Percentiles rank a stretch among this genome's conserved stretches.
phyloP scores from a whole-genome alignment of 2,113 vertebrate species.

The Tetrax tetrax region DNA sequence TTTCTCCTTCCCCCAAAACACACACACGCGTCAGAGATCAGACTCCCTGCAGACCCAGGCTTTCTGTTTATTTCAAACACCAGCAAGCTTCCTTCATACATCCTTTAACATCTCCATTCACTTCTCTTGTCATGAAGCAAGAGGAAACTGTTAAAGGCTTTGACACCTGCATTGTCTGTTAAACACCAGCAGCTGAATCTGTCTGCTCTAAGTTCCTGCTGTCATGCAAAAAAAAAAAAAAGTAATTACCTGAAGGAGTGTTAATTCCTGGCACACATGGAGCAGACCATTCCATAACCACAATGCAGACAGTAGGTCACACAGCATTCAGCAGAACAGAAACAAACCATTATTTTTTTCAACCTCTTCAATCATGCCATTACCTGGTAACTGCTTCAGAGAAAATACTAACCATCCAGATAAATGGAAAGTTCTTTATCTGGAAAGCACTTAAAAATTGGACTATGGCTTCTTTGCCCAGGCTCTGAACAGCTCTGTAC shows the following conservation, averaged over 20 bases:
- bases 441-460: not conserved
- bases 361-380: not conserved
- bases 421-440: not conserved
- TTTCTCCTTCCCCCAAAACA: not conserved
- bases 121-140: not conserved
- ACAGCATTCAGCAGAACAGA: not conserved
- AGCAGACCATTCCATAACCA: not conserved
- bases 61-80: not conserved
- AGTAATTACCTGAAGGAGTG: not conserved
- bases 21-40: accelerated
- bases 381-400: not conserved
- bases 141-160: not conserved
- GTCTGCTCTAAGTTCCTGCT: not conserved
- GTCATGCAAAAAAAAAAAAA: not conserved
- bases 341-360: not conserved
- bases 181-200: not conserved
- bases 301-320: not conserved
- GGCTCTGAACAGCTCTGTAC: not conserved
- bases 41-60: not conserved
- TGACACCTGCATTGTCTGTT: not conserved
- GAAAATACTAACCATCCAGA: not conserved
- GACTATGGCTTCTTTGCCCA: not conserved
- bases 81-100: not conserved
- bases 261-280: not conserved
- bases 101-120: not conserved